phyloP scores from a whole-genome alignment of 2,888 invertebrate genomes.

The Trichacis sp. region DNA sequence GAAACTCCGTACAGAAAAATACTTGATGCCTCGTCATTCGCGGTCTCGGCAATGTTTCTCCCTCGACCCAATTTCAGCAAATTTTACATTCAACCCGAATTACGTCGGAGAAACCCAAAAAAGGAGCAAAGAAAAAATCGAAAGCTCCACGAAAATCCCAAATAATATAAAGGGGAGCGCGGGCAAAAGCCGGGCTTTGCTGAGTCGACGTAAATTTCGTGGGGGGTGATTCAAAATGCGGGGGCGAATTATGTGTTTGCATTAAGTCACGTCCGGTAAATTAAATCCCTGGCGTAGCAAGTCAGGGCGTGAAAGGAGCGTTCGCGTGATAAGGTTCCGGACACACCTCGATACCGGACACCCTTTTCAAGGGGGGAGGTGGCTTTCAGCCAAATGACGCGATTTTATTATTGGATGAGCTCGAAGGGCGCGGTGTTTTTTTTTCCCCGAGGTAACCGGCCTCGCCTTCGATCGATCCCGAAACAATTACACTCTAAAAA shows the following conservation, averaged over 20 bases:
- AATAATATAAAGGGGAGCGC: no score
- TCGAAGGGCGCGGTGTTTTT: constrained; percentile 57
- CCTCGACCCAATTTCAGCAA: not conserved
- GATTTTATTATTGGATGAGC: constrained; percentile 64
- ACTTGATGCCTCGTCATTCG: not conserved
- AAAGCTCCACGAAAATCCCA: no score
- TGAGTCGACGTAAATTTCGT: no score
- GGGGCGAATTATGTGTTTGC: not conserved
- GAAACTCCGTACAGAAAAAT: constrained; percentile 2
- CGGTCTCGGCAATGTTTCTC: not conserved
- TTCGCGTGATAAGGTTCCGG: constrained; percentile 59
- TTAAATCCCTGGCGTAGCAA: not conserved
- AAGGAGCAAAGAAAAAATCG: no score
- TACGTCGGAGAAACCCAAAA: no score
- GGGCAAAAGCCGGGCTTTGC: no score
- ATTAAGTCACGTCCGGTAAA: not conserved
- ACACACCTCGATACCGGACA: constrained; percentile 64
- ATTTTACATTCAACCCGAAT: no score
- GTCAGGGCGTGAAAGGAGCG: not conserved
- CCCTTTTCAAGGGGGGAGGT: constrained; percentile 41
- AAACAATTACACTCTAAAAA: no score
- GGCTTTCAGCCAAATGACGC: constrained; percentile 67
- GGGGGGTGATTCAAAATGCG: not conserved
- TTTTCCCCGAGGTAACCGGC: constrained; percentile 50
- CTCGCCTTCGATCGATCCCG: constrained; percentile 47